Percentiles rank a stretch among this genome's conserved stretches.
phyloP scores from a whole-genome alignment of 2,888 invertebrate genomes.

The Helicoverpa assulta region DNA sequence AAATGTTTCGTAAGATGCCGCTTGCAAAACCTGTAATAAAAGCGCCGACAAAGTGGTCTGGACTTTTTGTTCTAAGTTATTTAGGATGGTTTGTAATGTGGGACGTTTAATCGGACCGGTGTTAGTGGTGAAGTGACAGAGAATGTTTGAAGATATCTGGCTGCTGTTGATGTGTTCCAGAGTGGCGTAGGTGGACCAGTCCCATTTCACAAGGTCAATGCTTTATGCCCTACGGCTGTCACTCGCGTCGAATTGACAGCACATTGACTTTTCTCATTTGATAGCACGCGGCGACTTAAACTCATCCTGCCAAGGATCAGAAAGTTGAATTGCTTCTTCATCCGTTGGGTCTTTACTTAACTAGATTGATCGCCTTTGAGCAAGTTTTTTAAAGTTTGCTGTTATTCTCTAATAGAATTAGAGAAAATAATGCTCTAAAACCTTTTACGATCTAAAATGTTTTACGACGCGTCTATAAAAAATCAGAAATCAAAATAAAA shows the following conservation, averaged over 20 bases:
- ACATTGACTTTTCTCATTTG: conserved; percentile 47
- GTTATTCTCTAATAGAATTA: not conserved
- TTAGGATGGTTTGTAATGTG: conserved; percentile 50
- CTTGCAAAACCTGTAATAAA: conserved; percentile 64
- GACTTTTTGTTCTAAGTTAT: conserved; percentile 48
- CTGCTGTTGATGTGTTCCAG: conserved; percentile 44
- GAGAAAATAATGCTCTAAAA: not conserved
- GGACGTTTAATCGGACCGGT: conserved; percentile 53
- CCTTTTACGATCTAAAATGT: not conserved
- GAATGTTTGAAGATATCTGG: conserved; percentile 46
- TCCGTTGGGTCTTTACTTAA: not conserved
- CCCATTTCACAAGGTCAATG: conserved; percentile 59
- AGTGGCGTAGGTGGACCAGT: conserved; percentile 57
- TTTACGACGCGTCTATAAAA: not conserved
- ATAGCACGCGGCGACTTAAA: conserved; percentile 13
- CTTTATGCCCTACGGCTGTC: conserved; percentile 43
- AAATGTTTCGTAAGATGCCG: conserved; percentile 57
- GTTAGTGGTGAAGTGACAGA: conserved; percentile 40
- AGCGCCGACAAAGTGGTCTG: conserved; percentile 57
- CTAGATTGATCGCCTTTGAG: not conserved
- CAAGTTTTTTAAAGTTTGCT: not conserved
- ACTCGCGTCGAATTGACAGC: conserved; percentile 42
- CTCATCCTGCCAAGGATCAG: conserved; percentile 1
- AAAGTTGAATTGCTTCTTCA: not conserved
- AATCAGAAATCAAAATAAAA: conserved; percentile 11